phyloP scores from a whole-genome alignment of 2,113 vertebrate genomes.

The Caranx melampygus region DNA sequence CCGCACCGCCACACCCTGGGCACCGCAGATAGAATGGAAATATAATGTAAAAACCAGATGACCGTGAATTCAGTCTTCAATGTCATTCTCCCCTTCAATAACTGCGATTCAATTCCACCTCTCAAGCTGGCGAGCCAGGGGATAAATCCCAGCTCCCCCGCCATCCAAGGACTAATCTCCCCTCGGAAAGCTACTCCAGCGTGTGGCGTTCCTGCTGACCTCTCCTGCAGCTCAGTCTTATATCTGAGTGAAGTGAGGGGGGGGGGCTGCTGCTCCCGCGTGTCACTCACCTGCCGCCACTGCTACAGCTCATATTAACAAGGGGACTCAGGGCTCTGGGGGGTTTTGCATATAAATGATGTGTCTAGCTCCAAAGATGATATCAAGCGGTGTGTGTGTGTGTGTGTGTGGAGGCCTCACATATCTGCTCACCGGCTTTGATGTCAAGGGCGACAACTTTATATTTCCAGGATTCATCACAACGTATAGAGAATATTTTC shows the following conservation, averaged over 20 bases:
- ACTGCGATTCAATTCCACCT: slow-evolving; percentile 69
- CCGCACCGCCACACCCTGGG: slow-evolving; percentile 29
- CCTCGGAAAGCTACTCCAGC: slow-evolving; percentile 67
- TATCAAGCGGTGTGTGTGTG: slow-evolving; percentile 53
- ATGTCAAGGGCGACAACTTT: slow-evolving; percentile 66
- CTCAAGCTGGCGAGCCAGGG: slow-evolving; percentile 60
- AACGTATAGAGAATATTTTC: slow-evolving; percentile 28
- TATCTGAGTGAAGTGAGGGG: slow-evolving; percentile 31
- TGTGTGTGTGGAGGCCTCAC: slow-evolving; percentile 22
- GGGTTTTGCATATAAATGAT: slow-evolving; percentile 82
- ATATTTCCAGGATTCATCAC: slow-evolving; percentile 42
- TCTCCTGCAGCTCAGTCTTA: slow-evolving; percentile 53
- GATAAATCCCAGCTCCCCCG: slow-evolving; percentile 64
- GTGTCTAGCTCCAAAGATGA: slow-evolving; percentile 65
- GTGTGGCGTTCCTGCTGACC: slow-evolving; percentile 64
- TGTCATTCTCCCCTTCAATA: slow-evolving; percentile 71
- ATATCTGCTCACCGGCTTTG: slow-evolving; percentile 37
- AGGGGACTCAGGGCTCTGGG: slow-evolving; percentile 65
- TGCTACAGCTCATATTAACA: slow-evolving; percentile 74
- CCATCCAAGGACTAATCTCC: slow-evolving; percentile 69
- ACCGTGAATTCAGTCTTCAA: slow-evolving; percentile 74
- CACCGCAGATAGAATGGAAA: slow-evolving; percentile 63
- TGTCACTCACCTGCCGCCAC: slow-evolving; percentile 75
- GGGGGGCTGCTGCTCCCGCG: slow-evolving; percentile 24
- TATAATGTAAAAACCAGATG: slow-evolving; percentile 77